A percentile compares a stretch with the other conserved stretches of the same genome.
phyloP scores from a whole-genome alignment of 2,797 vertebrate species.

The Onychomys leucogaster region DNA sequence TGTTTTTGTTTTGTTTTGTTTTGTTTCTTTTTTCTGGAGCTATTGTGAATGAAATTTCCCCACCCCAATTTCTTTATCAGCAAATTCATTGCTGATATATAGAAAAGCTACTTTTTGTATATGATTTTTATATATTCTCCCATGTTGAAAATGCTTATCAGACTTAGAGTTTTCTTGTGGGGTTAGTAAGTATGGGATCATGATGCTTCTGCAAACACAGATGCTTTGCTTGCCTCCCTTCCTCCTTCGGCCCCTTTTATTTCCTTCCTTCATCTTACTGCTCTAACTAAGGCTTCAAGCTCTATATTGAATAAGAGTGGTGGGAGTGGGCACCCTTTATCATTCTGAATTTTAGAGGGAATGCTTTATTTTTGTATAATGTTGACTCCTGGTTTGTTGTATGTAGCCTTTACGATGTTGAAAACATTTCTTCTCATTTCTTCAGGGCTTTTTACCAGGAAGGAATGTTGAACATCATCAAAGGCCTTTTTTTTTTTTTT shows the following conservation, averaged over 20 bases:
- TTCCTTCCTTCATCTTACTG: background rate
- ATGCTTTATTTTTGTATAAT: background rate
- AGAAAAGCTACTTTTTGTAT: background rate
- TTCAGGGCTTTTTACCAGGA: background rate
- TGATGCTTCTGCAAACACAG: background rate
- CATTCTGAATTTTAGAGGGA: too few species aligned
- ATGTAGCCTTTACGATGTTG: background rate
- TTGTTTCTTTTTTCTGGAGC: background rate
- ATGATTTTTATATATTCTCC: background rate
- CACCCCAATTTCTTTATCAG: background rate
- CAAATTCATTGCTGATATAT: background rate
- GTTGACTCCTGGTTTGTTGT: background rate
- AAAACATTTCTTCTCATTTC: background rate
- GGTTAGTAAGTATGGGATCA: background rate
- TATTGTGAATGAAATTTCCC: background rate
- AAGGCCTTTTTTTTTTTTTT: background rate
- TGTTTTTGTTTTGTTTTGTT: too few species aligned
- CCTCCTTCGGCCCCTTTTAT: background rate
- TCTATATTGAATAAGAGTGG: background rate
- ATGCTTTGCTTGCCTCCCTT: background rate
- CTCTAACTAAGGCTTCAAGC: background rate
- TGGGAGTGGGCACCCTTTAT: too few species aligned
- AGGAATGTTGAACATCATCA: background rate
- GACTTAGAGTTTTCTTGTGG: background rate
- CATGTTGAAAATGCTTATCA: background rate